These are phyloP conservation scores for Hippocampus guttulatus DNA, from an alignment of 2,113 vertebrate species.

Conservation along the genomic window DNA sequence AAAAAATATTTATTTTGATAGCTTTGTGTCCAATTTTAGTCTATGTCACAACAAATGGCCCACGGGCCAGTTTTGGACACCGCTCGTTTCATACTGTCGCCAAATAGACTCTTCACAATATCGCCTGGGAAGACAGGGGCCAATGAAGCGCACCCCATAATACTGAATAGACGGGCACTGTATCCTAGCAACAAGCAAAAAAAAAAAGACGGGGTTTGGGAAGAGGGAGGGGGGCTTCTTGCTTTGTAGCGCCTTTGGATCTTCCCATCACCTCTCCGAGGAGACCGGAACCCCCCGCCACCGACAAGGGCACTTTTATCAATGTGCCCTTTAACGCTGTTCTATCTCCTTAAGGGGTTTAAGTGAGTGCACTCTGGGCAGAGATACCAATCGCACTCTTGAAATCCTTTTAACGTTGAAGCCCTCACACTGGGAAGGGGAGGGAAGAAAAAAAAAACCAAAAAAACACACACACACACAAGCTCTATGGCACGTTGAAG, in stretches of 20 bases:
- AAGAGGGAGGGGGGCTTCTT: conserved; percentile 36
- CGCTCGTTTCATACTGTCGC: neutral
- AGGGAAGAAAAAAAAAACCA: neutral
- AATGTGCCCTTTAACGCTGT: conserved; percentile 20
- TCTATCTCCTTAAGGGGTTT: conserved; percentile 32
- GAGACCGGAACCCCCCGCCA: neutral
- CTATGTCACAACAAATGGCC: neutral
- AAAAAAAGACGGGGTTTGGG: neutral
- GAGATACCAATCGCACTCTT: conserved; percentile 38
- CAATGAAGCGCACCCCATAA: conserved; percentile 48
- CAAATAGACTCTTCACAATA: neutral
- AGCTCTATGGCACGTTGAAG: conserved; percentile 26
- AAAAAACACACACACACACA: neutral
- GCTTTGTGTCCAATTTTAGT: neutral
- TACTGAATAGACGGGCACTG: conserved; percentile 36
- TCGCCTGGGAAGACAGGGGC: conserved; percentile 16
- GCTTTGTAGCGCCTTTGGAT: conserved; percentile 54
- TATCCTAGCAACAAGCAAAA: conserved; percentile 72
- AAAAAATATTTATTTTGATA: no score
- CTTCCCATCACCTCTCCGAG: conserved; percentile 23
- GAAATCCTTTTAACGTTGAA: conserved; percentile 57
- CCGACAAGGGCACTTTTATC: conserved; percentile 24
- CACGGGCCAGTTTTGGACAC: neutral
- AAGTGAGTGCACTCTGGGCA: conserved; percentile 40
- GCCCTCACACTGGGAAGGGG: conserved; percentile 19